Evolutionary conservation across 2,888 invertebrate genomes (phyloP).

Genomic region (Embidobia sp.): DNA sequence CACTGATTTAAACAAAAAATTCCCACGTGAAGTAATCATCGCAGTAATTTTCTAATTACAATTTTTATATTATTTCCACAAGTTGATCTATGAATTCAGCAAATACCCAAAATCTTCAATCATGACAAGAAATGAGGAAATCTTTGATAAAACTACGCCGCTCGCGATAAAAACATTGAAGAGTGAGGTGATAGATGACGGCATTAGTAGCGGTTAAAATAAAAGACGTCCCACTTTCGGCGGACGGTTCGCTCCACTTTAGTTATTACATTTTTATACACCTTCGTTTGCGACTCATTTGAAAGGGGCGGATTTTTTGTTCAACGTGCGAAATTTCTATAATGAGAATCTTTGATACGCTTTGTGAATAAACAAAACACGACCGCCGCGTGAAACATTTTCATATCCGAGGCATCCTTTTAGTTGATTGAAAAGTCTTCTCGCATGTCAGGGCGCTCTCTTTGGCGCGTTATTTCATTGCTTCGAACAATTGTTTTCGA

Average conservation of each 20-base stretch:
- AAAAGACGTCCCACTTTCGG: conserved; percentile 25
- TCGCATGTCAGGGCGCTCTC: conserved; percentile 22
- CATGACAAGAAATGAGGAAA: not conserved
- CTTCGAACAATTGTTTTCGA: conserved; percentile 54
- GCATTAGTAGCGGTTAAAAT: conserved; percentile 11
- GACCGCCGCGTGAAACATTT: conserved; percentile 25
- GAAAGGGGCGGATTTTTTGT: conserved; percentile 13
- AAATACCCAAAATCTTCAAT: too few relatives aligned
- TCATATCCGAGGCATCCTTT: conserved; percentile 48
- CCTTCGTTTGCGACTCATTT: conserved; percentile 21
- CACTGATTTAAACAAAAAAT: too few relatives aligned
- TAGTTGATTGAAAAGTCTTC: conserved; percentile 58
- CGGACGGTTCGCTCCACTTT: conserved; percentile 18
- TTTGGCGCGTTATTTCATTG: conserved; percentile 52
- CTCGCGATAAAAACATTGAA: conserved; percentile 3
- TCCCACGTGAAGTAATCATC: too few relatives aligned
- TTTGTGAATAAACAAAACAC: conserved; percentile 36
- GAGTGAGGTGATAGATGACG: conserved; percentile 23
- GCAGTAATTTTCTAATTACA: too few relatives aligned
- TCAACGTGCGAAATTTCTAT: conserved; percentile 3
- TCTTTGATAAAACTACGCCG: not conserved
- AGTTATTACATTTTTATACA: conserved; percentile 44
- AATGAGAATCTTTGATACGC: conserved; percentile 43
- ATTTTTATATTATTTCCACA: too few relatives aligned
- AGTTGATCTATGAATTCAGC: too few relatives aligned